Percentiles rank a stretch among this genome's conserved stretches.
Conservation (phyloP, 1,140 invertebrate species). For the Diorhabda carinulata region DNA sequence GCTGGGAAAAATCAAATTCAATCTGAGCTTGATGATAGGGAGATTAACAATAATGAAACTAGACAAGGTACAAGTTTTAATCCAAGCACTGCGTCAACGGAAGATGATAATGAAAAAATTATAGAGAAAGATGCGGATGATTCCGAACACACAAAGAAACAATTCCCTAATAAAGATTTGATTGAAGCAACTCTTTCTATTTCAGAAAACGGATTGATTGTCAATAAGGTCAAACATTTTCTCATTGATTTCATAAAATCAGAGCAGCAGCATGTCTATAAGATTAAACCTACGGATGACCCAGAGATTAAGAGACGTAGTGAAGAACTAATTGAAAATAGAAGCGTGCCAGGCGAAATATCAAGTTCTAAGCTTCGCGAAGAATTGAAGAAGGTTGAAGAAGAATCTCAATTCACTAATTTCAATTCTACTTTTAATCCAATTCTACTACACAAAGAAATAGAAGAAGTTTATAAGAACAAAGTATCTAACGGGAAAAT, state of each 20-base stretch:
- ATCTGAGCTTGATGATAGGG: no score
- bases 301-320: no score
- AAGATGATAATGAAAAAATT: no score
- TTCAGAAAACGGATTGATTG: neutral
- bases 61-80: no score
- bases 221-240: neutral
- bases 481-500: neutral
- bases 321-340: no score
- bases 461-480: slow-evolving; percentile 8
- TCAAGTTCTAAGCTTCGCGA: neutral
- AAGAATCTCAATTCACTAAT: slow-evolving; percentile 17
- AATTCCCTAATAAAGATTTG: neutral
- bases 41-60: no score
- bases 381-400: slow-evolving; percentile 14
- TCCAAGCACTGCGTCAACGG: no score
- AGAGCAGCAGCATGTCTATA: neutral
- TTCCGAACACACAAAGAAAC: neutral
- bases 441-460: slow-evolving; percentile 21
- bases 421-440: slow-evolving; percentile 24
- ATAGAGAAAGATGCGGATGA: neutral
- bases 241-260: slow-evolving; percentile 3
- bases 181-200: neutral
- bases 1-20: no score
- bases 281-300: no score
- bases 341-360: no score